Base-by-base conservation (phyloP, 1,140 invertebrate genomes). In the Xylocopa sonorina region DNA sequence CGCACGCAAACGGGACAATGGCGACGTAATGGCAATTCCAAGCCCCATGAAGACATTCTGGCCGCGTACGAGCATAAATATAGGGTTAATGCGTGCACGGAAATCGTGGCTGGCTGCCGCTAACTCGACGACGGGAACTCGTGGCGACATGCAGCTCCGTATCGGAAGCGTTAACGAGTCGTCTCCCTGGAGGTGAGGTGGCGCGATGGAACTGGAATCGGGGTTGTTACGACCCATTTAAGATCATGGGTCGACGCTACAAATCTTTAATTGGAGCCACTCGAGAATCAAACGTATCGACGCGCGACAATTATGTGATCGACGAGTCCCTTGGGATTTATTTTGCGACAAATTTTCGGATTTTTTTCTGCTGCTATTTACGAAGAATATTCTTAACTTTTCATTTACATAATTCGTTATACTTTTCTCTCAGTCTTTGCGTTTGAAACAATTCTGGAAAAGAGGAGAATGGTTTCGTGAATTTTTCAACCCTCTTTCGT, bases 161-260 rank as follows among this genome's bases (percentile, higher is more conserved):
- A 69, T 66, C 69, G 51, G 14, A 50, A 46, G 4, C 58, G 38
- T 58, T 82, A 82, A 84, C 63, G 66, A 80, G 55, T 80, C 73
- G 48, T 71, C 48, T 53, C n/a, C 24, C 18, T 29, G 12, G 64
- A 50, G 43, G 29, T 50, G 29, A 34, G 21, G 18, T 51, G 50
- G 68, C 14, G 32, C 60, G 32, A 72, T 41, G 24, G 64, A 50
- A 81, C 81, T 77, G 72, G 67, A 80, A 73, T 83, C 27, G 60
- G 24, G 83, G 58, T 57, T 80, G 69, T 80, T 75, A 60, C 24
- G 27, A 24, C 12, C 29, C 74, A 43, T 46, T 77, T 77, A 77
- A 34, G 21, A 27, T n/a, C 32, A 34, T n/a, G 18, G 64, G 69
- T 77, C 55, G 55, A 43, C 75, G 43, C 41, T 60, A 69, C 63